Base-by-base conservation (phyloP, 2,113 vertebrate species). In the Planiliza haematocheilus region DNA sequence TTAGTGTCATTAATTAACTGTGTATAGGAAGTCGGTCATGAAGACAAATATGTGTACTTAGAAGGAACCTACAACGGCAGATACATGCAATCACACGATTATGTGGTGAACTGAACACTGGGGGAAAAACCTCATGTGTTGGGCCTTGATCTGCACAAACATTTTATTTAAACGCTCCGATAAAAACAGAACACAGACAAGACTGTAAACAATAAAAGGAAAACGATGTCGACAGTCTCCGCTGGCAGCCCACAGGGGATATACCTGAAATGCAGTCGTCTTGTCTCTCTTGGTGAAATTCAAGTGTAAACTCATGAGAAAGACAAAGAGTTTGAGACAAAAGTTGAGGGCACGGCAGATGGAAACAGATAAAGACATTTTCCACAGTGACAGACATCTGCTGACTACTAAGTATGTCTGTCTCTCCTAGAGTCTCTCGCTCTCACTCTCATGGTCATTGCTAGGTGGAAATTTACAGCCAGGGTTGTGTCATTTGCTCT, bases 381-480 rank as follows among this genome's bases (percentile, higher is more conserved):
- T 76, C 70, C 50, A 65, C 74, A 56, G 55, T 60, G 51, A 71
- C 59, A 81, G 70, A 74, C 75, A 72, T 75, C 75, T 69, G 77
- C 84, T 79, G 78, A 86, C 78, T 79, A 36, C 63, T 56, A 68
- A 83, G 67, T 68, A 51, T 65, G 20, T 49, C 38, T 65, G 1
- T 17, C 39, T 77, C 56, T 61, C 52, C 4, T 46, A 7, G 13
- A 50, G 42, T 63, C 39, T 37, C 57, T 52, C 18, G 21, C 62
- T 66, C 52, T 51, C n/a, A n/a, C n/a, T 43, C 58, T 64, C 49
- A 5, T 13, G 11, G 53, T 56, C 52, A 11, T n/a, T 67, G 74
- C 59, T 43, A 38, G 77, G 84, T 93, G 91, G 91, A 92, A 91
- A 91, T 91, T 89, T 93, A 91, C 91, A 81, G 84, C 73, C 42